Conservation (phyloP, 2,797 vertebrate genomes). For the Nyctibius grandis region DNA sequence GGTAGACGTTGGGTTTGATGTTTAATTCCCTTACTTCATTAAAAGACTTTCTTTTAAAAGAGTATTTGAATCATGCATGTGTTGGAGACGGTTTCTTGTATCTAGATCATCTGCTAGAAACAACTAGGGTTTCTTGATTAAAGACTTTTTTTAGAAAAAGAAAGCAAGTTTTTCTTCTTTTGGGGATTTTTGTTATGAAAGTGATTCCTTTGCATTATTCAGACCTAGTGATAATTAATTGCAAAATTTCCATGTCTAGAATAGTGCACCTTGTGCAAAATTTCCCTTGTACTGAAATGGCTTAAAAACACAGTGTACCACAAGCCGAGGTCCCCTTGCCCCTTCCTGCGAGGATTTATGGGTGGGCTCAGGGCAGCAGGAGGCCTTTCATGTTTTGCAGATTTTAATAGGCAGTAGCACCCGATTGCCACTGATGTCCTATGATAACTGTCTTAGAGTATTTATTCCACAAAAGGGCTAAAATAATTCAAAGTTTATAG, state of each 20-base stretch:
- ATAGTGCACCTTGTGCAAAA: not conserved
- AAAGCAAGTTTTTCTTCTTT: not conserved
- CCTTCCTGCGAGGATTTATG: not conserved
- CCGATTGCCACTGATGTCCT: not conserved
- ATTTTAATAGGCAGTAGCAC: not conserved
- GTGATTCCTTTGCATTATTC: not conserved
- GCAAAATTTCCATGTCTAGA: not conserved
- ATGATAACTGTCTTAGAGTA: not conserved
- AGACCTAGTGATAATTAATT: not conserved
- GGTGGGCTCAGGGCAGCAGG: not conserved
- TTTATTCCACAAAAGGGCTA: not conserved
- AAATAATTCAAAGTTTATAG: not conserved
- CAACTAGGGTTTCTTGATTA: not conserved
- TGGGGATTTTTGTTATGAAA: not conserved
- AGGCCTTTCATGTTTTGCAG: not conserved
- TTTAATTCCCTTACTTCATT: slow-evolving; percentile 26
- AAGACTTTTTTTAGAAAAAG: not conserved
- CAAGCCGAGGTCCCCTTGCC: not conserved
- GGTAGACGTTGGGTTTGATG: not conserved
- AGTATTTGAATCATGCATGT: not conserved
- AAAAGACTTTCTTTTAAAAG: not conserved
- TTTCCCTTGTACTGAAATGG: not conserved
- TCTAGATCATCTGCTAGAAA: not conserved
- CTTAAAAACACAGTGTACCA: not conserved
- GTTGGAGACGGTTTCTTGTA: not conserved